These are phyloP conservation scores for Labia minor DNA, from an alignment of 2,888 invertebrate genomes.

Conservation along the genomic window DNA sequence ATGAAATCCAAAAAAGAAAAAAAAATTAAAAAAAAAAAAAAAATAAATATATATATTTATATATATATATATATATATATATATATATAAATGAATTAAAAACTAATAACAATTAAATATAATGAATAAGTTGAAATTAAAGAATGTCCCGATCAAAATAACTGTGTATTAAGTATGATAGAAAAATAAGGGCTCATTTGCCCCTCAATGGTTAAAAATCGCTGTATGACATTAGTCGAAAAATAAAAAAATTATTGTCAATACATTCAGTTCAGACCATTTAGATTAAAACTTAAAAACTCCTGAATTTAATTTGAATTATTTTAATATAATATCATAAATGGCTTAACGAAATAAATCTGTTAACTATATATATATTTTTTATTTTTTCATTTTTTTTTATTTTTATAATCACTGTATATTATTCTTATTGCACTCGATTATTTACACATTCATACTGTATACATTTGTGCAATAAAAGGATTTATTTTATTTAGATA, in stretches of 20 bases:
- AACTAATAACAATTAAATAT: too few relatives aligned
- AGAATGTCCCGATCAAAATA: too few relatives aligned
- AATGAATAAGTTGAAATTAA: too few relatives aligned
- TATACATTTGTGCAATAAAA: slow-evolving; percentile 14
- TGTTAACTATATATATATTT: not conserved
- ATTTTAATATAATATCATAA: not conserved
- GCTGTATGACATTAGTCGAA: slow-evolving; percentile 8
- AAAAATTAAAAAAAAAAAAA: too few relatives aligned
- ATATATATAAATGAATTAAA: too few relatives aligned
- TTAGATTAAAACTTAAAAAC: not conserved
- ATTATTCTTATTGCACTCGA: not conserved
- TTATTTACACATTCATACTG: slow-evolving; percentile 7
- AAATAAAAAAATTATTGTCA: slow-evolving; percentile 9
- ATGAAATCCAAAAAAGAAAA: too few relatives aligned
- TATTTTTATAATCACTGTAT: not conserved
- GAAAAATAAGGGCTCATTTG: not conserved
- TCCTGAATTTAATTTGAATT: not conserved
- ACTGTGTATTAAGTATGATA: not conserved
- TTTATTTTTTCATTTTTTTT: too few relatives aligned
- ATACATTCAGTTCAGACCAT: not conserved
- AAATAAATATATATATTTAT: too few relatives aligned
- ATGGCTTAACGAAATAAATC: slow-evolving; percentile 3
- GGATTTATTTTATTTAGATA: slow-evolving; percentile 28
- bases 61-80: too few relatives aligned
- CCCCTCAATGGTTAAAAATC: not conserved